Conservation (phyloP, 2,888 invertebrate species). For the Limnephilus auricula region DNA sequence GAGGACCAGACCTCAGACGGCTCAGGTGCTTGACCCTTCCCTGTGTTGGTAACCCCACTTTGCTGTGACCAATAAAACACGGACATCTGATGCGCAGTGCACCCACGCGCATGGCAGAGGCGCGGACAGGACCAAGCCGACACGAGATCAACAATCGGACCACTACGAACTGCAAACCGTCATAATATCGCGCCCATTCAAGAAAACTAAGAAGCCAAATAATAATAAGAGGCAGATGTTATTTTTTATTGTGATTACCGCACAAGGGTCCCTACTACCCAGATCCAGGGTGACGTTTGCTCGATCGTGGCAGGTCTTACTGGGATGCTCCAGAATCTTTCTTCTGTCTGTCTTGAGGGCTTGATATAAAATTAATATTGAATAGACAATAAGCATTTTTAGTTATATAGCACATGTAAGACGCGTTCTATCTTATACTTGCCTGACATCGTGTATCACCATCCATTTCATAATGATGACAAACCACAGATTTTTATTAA, state of each 20-base stretch:
- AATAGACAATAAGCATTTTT: too few species aligned
- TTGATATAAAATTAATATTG: too few species aligned
- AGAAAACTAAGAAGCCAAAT: background rate
- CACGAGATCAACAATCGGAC: background rate
- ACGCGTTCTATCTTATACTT: too few species aligned
- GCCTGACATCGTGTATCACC: too few species aligned
- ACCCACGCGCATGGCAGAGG: slow-evolving; percentile 6
- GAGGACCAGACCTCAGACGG: background rate
- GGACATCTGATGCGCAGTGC: slow-evolving; percentile 32
- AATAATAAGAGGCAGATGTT: background rate
- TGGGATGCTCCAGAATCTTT: background rate
- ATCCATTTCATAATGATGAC: too few species aligned
- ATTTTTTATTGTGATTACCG: background rate
- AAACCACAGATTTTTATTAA: too few species aligned
- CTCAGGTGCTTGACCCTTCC: slow-evolving; percentile 23
- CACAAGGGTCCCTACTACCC: background rate
- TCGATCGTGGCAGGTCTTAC: too few species aligned
- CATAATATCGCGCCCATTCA: background rate
- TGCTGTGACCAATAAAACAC: slow-evolving; percentile 42
- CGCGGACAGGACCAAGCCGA: background rate
- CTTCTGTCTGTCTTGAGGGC: background rate
- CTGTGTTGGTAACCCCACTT: slow-evolving; percentile 31
- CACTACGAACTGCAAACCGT: background rate
- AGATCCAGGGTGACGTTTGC: background rate
- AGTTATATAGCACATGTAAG: too few species aligned